These are phyloP conservation scores for Junonia oenone DNA, from an alignment of 2,888 invertebrate species.

Conservation along the genomic window DNA sequence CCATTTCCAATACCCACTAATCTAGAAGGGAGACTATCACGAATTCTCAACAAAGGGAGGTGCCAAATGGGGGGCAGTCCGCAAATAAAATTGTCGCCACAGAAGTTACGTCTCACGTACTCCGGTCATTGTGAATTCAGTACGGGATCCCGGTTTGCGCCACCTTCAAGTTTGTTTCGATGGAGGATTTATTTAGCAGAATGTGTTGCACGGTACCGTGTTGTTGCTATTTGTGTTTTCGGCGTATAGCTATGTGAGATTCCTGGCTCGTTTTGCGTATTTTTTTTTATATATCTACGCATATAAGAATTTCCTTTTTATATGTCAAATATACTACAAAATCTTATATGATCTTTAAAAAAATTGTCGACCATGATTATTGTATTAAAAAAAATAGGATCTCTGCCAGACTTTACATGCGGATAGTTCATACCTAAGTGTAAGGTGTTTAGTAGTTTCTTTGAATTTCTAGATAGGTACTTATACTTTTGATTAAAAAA, in stretches of 20 bases:
- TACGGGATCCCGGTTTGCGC: slow-evolving; percentile 39
- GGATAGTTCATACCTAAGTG: too few species aligned
- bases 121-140: slow-evolving; percentile 63
- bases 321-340: too few species aligned
- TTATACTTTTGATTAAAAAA: too few species aligned
- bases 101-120: slow-evolving; percentile 49
- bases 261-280: background rate
- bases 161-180: slow-evolving; percentile 56
- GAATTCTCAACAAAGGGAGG: slow-evolving; percentile 45
- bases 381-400: too few species aligned
- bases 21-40: slow-evolving; percentile 33
- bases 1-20: background rate
- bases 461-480: too few species aligned
- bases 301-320: too few species aligned
- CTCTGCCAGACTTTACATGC: too few species aligned
- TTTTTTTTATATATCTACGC: background rate
- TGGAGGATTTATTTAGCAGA: slow-evolving; percentile 41
- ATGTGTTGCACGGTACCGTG: background rate
- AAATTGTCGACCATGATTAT: too few species aligned
- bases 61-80: slow-evolving; percentile 47
- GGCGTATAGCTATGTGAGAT: slow-evolving; percentile 15
- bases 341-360: too few species aligned
- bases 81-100: slow-evolving; percentile 59
- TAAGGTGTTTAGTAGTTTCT: too few species aligned
- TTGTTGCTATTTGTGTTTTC: slow-evolving; percentile 19